Conservation (phyloP, 1,140 invertebrate genomes). For the Zaprionus lachaisei region DNA sequence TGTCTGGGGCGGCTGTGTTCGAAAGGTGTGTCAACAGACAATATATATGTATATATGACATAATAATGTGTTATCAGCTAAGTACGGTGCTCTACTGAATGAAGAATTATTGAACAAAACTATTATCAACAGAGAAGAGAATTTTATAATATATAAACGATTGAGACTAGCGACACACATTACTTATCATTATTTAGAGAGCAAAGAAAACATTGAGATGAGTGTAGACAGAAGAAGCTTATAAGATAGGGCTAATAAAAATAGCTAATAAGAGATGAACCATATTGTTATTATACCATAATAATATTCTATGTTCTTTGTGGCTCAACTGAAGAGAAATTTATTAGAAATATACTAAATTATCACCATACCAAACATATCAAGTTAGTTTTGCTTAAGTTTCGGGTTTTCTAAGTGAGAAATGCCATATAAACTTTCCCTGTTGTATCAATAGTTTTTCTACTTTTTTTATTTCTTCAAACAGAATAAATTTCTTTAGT, state of each 20-base stretch:
- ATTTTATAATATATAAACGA: background rate
- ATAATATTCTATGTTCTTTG: background rate
- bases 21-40: constrained; percentile 13
- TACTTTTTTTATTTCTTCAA: background rate
- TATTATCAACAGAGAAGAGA: background rate
- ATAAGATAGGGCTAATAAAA: background rate
- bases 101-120: background rate
- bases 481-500: background rate
- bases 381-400: constrained; percentile 1
- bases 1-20: background rate
- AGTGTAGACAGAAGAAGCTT: background rate
- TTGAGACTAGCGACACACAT: background rate
- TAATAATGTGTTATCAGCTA: background rate
- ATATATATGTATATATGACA: background rate
- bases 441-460: background rate
- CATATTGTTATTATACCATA: background rate
- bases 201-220: background rate
- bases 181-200: background rate
- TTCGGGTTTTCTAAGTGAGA: background rate
- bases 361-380: background rate
- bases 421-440: background rate
- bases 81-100: background rate
- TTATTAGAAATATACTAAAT: no score
- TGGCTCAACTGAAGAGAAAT: background rate
- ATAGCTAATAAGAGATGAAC: background rate